Conservation (phyloP, 2,888 invertebrate species). For the Platycheirus albimanus region DNA sequence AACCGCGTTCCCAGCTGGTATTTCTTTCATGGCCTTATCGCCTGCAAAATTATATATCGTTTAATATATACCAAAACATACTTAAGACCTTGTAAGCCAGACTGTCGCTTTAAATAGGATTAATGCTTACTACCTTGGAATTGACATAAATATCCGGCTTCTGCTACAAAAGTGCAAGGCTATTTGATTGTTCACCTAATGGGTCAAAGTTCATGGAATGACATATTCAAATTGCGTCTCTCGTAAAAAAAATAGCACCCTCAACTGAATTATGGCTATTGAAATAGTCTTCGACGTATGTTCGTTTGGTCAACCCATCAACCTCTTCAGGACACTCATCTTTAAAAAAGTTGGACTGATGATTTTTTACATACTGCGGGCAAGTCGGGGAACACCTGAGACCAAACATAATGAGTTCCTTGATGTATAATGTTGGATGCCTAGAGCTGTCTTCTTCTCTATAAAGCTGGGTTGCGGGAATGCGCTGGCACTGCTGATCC, state of each 20-base stretch:
- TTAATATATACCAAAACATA: too few relatives aligned
- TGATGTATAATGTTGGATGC: too few relatives aligned
- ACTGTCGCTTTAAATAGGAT: not conserved
- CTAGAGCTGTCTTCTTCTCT: too few relatives aligned
- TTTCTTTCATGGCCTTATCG: too few relatives aligned
- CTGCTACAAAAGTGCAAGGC: not conserved
- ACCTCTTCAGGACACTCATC: not conserved
- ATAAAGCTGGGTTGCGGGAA: too few relatives aligned
- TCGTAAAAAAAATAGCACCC: not conserved
- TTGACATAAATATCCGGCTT: constrained; percentile 9
- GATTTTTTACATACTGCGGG: not conserved
- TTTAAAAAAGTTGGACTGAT: not conserved
- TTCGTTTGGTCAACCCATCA: not conserved
- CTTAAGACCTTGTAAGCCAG: too few relatives aligned
- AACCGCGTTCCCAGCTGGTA: too few relatives aligned
- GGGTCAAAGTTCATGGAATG: constrained; percentile 18
- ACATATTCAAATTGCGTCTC: constrained; percentile 10
- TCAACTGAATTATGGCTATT: constrained; percentile 3
- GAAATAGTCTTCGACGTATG: constrained; percentile 5
- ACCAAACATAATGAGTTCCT: too few relatives aligned
- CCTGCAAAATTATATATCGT: too few relatives aligned
- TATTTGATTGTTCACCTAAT: constrained; percentile 14
- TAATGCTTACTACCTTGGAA: constrained; percentile 6
- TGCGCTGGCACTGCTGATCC: too few relatives aligned
- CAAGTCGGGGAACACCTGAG: constrained; percentile 8